Evolutionary conservation across 1,140 invertebrate species (phyloP).

Genomic region (Tetramorium alpestre): DNA sequence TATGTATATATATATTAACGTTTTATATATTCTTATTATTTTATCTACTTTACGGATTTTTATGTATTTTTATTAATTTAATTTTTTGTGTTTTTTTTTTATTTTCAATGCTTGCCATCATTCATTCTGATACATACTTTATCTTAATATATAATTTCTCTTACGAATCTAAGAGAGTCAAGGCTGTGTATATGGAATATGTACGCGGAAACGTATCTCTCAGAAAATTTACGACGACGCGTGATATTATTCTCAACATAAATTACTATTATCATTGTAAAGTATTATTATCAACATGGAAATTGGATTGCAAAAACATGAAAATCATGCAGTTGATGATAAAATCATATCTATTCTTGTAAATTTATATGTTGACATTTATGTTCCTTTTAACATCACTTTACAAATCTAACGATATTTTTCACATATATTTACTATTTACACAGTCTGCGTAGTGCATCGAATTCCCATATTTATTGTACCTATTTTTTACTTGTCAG

Average conservation of each 20-base stretch:
- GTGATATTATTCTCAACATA: slow-evolving; percentile 13
- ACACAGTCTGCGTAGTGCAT: neutral
- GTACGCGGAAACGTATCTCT: neutral
- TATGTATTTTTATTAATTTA: neutral
- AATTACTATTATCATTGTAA: slow-evolving; percentile 23
- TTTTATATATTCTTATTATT: neutral
- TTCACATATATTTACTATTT: neutral
- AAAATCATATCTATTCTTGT: neutral
- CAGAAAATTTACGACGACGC: neutral
- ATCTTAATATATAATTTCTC: neutral
- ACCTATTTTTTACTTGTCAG: neutral
- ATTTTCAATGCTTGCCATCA: neutral
- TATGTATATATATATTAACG: neutral
- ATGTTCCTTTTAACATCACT: neutral
- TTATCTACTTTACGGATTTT: neutral
- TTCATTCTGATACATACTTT: neutral
- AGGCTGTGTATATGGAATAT: neutral
- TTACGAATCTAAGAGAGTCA: slow-evolving; percentile 10
- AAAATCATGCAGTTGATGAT: neutral
- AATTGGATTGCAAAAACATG: neutral
- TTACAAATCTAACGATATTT: neutral
- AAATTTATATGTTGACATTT: slow-evolving; percentile 1
- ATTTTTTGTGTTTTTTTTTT: neutral
- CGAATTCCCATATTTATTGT: neutral
- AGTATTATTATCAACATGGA: slow-evolving; percentile 16